Conservation (phyloP, 2,797 vertebrate species). For the Salmo trutta region DNA sequence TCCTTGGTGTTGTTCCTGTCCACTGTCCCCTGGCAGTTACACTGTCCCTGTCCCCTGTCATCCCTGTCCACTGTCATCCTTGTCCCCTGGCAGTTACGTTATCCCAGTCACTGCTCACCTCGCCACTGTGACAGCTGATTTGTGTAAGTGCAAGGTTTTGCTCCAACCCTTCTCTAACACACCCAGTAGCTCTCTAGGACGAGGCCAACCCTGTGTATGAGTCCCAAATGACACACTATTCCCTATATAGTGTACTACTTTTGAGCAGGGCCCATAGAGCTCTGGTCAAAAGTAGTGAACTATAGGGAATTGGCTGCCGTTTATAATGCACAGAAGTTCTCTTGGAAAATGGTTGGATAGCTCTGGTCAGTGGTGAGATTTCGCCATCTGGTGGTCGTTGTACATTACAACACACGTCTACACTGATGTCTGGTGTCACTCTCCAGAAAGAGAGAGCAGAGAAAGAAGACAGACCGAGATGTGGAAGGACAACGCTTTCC, state of each 20-base stretch:
- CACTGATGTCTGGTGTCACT: neutral
- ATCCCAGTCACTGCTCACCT: neutral
- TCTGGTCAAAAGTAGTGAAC: no score
- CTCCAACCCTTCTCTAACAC: no score
- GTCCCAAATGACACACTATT: no score
- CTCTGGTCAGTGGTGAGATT: conserved; percentile 20
- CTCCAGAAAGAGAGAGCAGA: conserved; percentile 15
- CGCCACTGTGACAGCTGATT: neutral
- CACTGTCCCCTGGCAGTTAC: neutral
- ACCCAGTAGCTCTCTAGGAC: no score
- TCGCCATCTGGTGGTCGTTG: conserved; percentile 57
- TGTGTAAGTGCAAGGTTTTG: neutral
- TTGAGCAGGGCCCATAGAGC: no score
- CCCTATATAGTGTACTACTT: no score
- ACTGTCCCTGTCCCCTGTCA: neutral
- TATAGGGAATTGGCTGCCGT: no score
- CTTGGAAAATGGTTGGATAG: neutral
- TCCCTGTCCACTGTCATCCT: no score
- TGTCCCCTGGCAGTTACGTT: neutral
- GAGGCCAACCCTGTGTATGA: no score
- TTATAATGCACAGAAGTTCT: no score
- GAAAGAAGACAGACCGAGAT: neutral
- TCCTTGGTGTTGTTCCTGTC: neutral
- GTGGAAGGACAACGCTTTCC: neutral
- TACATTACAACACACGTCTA: conserved; percentile 31